Evolutionary conservation across 2,888 invertebrate genomes (phyloP), one percentile per base, ranked within the genome.

Genomic region (Nomada flava): DNA sequence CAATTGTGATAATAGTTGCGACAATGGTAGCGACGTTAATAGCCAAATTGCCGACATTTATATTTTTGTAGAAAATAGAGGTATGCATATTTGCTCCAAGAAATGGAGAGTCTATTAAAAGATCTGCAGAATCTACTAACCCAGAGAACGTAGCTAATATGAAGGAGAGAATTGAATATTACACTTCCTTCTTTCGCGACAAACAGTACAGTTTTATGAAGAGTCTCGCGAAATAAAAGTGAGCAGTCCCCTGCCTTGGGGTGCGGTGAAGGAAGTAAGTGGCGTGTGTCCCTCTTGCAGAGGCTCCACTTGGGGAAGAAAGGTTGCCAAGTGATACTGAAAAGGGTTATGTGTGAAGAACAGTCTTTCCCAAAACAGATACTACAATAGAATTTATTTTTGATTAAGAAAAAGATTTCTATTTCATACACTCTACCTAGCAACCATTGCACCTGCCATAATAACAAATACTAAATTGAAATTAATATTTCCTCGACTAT

Each of bases 231-330:
- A n/a, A 52, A 67, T 10, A 10, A 0, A 67, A 67, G 52, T 67
- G 65, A 67, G 52, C 65, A 67, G 52, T 52, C 20, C 29, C 13
- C 20, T 15, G 65, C 29, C 65, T 23, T 36, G 29, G 65, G 52
- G 29, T 36, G 29, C 20, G 29, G 20, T 13, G 36, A 10, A n/a
- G 50, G 15, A 18, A 64, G 18, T 36, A 36, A 36, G 50, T n/a
- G 47, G 11, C n/a, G n/a, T 64, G 52, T 20, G n/a, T 36, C 65
- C 52, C 36, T 36, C 36, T 47, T n/a, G 15, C 29, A 20, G 20
- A 52, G 20, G 65, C 29, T 67, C 18, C 52, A 20, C 52, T 52
- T 7, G 52, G n/a, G 29, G 15, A 36, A 9, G 26, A 52, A 67
- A 52, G 44, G 29, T 52, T 20, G 52, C 13, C 65, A n/a, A 67